Conservation (phyloP, 2,113 vertebrate genomes). For the Nyctereutes procyonoides region DNA sequence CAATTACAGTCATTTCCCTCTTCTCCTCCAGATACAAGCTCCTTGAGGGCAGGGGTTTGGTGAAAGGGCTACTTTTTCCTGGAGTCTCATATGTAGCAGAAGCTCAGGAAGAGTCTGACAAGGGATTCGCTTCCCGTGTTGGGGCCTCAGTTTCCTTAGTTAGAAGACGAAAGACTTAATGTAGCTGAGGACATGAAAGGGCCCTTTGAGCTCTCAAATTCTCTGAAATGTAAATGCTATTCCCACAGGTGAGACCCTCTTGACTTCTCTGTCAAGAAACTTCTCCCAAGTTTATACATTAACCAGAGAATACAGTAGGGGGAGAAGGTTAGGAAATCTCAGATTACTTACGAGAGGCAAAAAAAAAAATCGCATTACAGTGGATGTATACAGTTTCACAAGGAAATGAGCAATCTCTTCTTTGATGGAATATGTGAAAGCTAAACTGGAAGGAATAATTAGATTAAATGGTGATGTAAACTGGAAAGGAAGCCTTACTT, state of each 20-base stretch:
- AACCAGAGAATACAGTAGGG: constrained; percentile 81
- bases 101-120: background rate
- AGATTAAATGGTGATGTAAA: constrained; percentile 80
- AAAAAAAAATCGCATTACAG: constrained; percentile 78
- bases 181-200: background rate
- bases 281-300: constrained; percentile 83
- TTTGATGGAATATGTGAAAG: constrained; percentile 78
- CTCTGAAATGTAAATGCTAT: constrained; percentile 74
- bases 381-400: constrained; percentile 79
- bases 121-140: background rate
- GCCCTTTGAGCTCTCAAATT: constrained; percentile 58
- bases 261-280: constrained; percentile 83
- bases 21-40: background rate
- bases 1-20: background rate
- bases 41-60: background rate
- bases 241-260: constrained; percentile 81
- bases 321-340: constrained; percentile 84
- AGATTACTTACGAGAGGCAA: constrained; percentile 79
- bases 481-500: constrained; percentile 79
- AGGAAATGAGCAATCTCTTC: constrained; percentile 84
- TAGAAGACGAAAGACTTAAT: background rate
- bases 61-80: background rate
- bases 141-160: constrained; percentile 59
- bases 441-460: constrained; percentile 77
- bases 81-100: background rate